phyloP scores from a whole-genome alignment of 2,113 vertebrate species.

The Choloepus hoffmanni region DNA sequence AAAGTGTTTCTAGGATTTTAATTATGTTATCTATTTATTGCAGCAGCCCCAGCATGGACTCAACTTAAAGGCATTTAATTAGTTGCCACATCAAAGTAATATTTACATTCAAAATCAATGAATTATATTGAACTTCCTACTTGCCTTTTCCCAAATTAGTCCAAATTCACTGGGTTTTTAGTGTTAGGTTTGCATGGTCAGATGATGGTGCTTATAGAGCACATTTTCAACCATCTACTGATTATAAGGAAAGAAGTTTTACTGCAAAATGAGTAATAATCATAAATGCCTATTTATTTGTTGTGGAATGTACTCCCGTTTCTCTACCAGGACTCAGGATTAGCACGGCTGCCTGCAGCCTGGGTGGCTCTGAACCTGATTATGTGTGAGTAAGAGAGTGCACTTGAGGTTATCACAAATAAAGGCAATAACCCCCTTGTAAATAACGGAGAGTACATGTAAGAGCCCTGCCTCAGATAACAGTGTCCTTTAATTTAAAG shows the following conservation, averaged over 20 bases:
- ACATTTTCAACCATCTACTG: background rate
- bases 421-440: background rate
- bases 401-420: background rate
- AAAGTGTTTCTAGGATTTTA: conserved; percentile 39
- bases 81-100: conserved; percentile 41
- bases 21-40: conserved; percentile 47
- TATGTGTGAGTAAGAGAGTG: background rate
- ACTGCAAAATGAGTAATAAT: background rate
- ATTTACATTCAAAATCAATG: conserved; percentile 52
- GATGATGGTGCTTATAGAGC: background rate
- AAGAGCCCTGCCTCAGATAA: background rate
- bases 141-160: conserved; percentile 5
- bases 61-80: conserved; percentile 49
- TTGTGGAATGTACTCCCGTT: background rate
- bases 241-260: background rate
- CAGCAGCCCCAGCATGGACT: conserved; percentile 14
- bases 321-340: background rate
- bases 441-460: background rate
- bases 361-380: background rate
- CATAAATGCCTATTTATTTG: background rate
- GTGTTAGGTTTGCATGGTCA: background rate
- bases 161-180: background rate
- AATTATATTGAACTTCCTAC: background rate
- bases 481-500: background rate
- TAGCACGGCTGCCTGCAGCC: background rate